Base-by-base conservation (phyloP, 2,113 vertebrate species). In the Leptodactylus fuscus region DNA sequence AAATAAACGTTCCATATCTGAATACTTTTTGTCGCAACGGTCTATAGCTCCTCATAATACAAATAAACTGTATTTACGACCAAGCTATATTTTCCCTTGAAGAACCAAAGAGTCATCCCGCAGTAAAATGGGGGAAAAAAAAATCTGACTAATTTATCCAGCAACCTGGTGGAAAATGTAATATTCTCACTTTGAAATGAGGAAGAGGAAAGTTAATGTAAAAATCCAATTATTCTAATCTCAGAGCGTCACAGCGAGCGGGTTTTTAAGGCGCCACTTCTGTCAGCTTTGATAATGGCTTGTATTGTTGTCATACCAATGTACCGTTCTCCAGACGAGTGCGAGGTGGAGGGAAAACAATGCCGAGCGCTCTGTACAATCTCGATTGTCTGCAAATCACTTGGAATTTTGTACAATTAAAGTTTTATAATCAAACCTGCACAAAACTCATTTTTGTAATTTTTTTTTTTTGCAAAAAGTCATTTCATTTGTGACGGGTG, bases 191-290 rank as follows among this genome's bases (percentile, higher is more conserved):
- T 48, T 27, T 32, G 70, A 44, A 73, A 73, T 73, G 38, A 44
- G 29, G n/a, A 44, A 44, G 38, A 73, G 70, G 4, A 73, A 73
- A 73, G 38, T 44, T 73, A 73, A 73, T 73, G 38, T 73, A n/a
- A 73, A 70, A 44, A 73, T 73, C 70, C 70, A 73, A 73, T 73
- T 73, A 73, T 73, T 73, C 4, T 73, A 73, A 73, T 73, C 70
- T 73, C 16, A 3, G 16, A 9, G 65, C 65, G 65, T 69, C 65
- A 69, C 65, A 38, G 32, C 3, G 32, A 69, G 65, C 65, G 16
- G 20, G 36, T 44, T 73, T 73, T 44, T 73, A 73, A 73, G 70
- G 38, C 20, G 70, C 70, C 70, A 44, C 70, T 73, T 73, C 36
- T 44, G 18, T 73, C 20, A 38, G 70, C 70, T 73, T 38, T 44